Conservation (phyloP, 1,140 invertebrate species). For the Acromyrmex heyeri region DNA sequence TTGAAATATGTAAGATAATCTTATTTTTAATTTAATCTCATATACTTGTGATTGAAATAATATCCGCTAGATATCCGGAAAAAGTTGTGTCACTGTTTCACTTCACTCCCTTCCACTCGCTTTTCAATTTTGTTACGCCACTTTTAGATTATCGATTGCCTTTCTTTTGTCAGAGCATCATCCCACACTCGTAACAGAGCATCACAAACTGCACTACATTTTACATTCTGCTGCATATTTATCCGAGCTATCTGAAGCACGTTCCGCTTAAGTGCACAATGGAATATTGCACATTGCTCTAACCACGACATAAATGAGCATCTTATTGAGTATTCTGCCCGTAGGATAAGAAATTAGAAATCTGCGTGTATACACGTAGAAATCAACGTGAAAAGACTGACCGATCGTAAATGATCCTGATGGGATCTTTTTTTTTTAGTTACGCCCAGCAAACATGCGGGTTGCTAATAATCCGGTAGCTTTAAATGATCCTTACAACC, state of each 20-base stretch:
- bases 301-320: conserved; percentile 1
- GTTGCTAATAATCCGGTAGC: conserved; percentile 30
- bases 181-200: conserved; percentile 16
- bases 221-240: conserved; percentile 36
- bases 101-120: background rate
- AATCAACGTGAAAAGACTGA: conserved; percentile 35
- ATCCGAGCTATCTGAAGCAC: conserved; percentile 12
- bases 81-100: background rate
- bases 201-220: conserved; percentile 23
- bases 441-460: conserved; percentile 37
- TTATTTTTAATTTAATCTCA: background rate
- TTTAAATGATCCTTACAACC: conserved; percentile 56
- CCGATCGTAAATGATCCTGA: conserved; percentile 8
- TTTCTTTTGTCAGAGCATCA: background rate
- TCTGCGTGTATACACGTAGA: conserved; percentile 4
- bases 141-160: conserved; percentile 12
- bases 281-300: background rate
- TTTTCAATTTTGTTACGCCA: conserved; percentile 18
- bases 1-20: conserved; percentile 6
- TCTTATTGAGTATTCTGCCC: background rate
- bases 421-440: conserved; percentile 34
- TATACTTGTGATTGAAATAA: background rate
- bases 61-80: background rate
- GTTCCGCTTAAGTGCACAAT: conserved; percentile 29
- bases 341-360: conserved; percentile 51